Evolutionary conservation across 2,888 invertebrate genomes (phyloP), one percentile per base, ranked within the genome.

Genomic region (Synanthedon myopaeformis): DNA sequence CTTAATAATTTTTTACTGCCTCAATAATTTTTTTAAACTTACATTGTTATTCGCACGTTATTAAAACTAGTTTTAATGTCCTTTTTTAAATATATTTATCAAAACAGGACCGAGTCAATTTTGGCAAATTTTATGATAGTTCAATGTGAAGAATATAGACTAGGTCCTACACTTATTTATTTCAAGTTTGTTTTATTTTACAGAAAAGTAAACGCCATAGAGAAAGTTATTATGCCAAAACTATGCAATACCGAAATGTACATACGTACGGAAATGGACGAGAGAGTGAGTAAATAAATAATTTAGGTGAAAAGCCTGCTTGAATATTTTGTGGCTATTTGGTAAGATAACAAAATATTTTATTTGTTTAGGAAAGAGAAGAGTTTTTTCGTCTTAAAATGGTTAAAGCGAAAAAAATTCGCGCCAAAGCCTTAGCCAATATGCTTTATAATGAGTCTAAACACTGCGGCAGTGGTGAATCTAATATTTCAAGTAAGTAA

Each of bases 321-420:
- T 35, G 10, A 6, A 35, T 10, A 8, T 35, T 35, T 35, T 35
- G 0, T 35, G 0, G 35, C 0, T 35, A 35, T 35, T 35, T 3
- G 10, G 35, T 10, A 35, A 35, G 4, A 35, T 35, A 35, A 45
- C 3, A 45, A 10, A 45, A 45, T 12, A 13, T 14, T 17, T 28
- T 45, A 53, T 42, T 50, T 52, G 41, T 53, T 51, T 49, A 88
- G 88, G 87, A 88, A 58, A 70, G 88, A 52, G 88, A 88, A 64
- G 87, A 88, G n/a, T 85, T 85, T 55, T 85, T 86, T 60, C 75
- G 87, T 13, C 61, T 88, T 57, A 88, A 87, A 66, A 83, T 88
- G 82, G 77, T 87, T 14, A 88, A 87, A 63, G 82, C 86, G 1
- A 83, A 88, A 67, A 87, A 88, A 61, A 70, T 75, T 13, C 70